Percentiles rank a stretch among this genome's conserved stretches.
Evolutionary conservation across 2,888 invertebrate genomes (phyloP).

Genomic region (Sussaba pulchella): DNA sequence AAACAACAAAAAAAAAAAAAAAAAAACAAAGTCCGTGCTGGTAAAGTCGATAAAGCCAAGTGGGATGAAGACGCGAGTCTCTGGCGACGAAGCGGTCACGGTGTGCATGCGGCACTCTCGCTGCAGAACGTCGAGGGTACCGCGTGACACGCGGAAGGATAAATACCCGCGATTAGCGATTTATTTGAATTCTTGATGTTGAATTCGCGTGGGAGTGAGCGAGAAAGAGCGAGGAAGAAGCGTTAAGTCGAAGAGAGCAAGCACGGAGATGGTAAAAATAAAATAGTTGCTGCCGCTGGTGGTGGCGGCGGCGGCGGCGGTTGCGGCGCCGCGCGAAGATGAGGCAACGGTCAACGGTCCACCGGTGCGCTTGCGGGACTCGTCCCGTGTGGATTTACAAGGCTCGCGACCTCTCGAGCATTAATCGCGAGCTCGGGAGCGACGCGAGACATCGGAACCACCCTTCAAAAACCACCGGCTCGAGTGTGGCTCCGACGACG

Average conservation of each 20-base stretch:
- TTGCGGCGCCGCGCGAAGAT: slow-evolving; percentile 52
- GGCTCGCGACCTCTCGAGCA: slow-evolving; percentile 58
- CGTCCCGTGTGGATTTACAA: slow-evolving; percentile 61
- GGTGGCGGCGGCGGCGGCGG: slow-evolving; percentile 11
- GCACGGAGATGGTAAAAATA: slow-evolving; percentile 11
- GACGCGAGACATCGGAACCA: slow-evolving; percentile 38
- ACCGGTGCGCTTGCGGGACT: slow-evolving; percentile 66
- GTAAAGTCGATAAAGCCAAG: slow-evolving; percentile 18
- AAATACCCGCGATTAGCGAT: slow-evolving; percentile 79
- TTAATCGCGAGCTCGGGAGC: slow-evolving; percentile 52
- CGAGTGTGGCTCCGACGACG: slow-evolving; percentile 11
- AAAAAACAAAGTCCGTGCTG: neutral
- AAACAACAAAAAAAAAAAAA: neutral
- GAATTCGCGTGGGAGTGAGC: slow-evolving; percentile 39
- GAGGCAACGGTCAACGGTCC: slow-evolving; percentile 68
- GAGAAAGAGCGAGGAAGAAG: slow-evolving; percentile 49
- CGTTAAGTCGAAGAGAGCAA: slow-evolving; percentile 3
- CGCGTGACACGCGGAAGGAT: slow-evolving; percentile 69
- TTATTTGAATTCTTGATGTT: slow-evolving; percentile 79
- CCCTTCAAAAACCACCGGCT: slow-evolving; percentile 12
- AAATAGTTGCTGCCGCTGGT: slow-evolving; percentile 45
- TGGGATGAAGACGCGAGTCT: slow-evolving; percentile 70
- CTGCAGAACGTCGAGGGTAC: slow-evolving; percentile 28
- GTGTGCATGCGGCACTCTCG: slow-evolving; percentile 35
- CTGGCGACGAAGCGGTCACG: slow-evolving; percentile 26